Base-by-base conservation (phyloP, 2,888 invertebrate species). In the Brachypalpus laphriformis region DNA sequence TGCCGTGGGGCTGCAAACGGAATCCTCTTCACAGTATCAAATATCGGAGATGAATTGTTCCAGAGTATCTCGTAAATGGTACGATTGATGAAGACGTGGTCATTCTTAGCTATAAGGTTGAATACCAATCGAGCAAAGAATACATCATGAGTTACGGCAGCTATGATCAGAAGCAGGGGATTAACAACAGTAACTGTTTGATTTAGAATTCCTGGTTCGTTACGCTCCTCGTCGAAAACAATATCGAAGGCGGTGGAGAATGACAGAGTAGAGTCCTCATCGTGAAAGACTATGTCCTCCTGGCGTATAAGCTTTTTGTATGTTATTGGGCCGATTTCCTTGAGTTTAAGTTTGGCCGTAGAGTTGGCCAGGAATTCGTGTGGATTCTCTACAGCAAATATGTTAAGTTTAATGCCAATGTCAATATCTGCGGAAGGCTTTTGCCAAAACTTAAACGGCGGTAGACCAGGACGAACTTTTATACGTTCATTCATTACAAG, bases 361-460 rank as follows among this genome's bases (percentile, higher is more conserved):
- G 92, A 89, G 0, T 95, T 95, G 16, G 91, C 90, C 72, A 96
- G 89, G 90, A 95, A 96, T 74, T 94, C 93, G 56, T 95, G 94
- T 82, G 94, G 93, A 90, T 97, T 97, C 8, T 96, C 96, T 5
- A 96, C 93, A 88, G 96, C 96, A 92, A 96, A 97, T 11, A 96
- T 92, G 88, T 95, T 94, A 0, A 95, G 93, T 80, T 94, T 94
- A 7, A 82, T 59, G 70, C 94, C 93, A 3, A 95, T 93, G 18
- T 95, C 94, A 57, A 95, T 94, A 75, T 56, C 72, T 0, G 94
- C 54, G 2, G 75, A 71, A 0, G 95, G 95, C 0, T 94, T 94
- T 59, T 93, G 92, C 2, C 95, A 95, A 63, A 76, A 61, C 4
- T 86, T 76, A 56, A 61, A 86, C 0, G 82, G 56, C 7, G 82